Base-by-base conservation (phyloP, 2,113 vertebrate species). In the Vidua chalybeata region DNA sequence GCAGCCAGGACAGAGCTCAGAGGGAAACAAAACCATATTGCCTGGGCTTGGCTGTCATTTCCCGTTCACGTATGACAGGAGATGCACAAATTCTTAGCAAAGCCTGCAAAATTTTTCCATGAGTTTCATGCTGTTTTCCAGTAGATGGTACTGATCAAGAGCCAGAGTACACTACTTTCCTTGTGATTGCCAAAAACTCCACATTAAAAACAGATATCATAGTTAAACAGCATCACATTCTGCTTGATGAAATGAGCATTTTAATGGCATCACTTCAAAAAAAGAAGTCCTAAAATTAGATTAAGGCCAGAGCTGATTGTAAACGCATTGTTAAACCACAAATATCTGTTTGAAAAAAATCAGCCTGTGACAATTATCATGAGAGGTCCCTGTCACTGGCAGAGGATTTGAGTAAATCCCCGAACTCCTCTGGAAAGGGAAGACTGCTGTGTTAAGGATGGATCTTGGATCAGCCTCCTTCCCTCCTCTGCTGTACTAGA, bases 261-360 rank as follows among this genome's bases (percentile, higher is more conserved):
- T 93, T 94, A 97, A 95, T 97, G 94, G 94, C 94, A 95, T 79
- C 93, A 92, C 90, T 96, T 96, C 86, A 96, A 94, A 94, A 96
- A 87, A 96, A 91, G 22, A 23, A 23, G 21, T 87, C 69, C 90
- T 98, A 97, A 96, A 96, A 97, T 94, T 64, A 97, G 94, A 97
- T 97, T 97, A 96, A 96, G 96, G 95, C 94, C 93, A 96, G 95
- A 95, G 93, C 88, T 93, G 96, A 97, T 91, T 95, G 95, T 96
- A 96, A 97, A 96, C 52, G 93, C 94, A 94, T 77, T 91, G 97
- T 96, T 96, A 95, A 96, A 97, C 97, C 96, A 95, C 96, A 96
- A 96, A 22, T 96, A 96, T 95, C 92, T 96, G 86, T 93, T 93
- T 61, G 85, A 76, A 95, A 86, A 90, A 91, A 68, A 91, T 89